phyloP scores from a whole-genome alignment of 30 jellyfish, hydroid and myxozoan genomes.

The Aurelia aurita region DNA sequence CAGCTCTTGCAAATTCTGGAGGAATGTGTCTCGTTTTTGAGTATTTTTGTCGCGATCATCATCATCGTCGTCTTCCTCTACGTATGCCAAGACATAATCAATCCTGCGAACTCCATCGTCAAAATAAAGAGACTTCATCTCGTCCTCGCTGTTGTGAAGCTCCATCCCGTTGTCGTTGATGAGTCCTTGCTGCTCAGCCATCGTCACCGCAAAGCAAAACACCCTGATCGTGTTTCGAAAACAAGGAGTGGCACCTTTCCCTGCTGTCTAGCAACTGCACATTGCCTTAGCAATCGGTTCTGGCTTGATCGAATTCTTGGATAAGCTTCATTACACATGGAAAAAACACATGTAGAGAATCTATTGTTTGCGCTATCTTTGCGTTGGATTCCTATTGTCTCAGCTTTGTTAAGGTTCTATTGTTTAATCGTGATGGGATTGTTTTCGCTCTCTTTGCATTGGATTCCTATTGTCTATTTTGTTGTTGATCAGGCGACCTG shows the following conservation, averaged over 20 bases:
- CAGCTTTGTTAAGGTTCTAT: too few relatives aligned
- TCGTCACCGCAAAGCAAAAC: not conserved
- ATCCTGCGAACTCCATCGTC: constrained; percentile 94
- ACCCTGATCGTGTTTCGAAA: not conserved
- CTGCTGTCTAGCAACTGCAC: constrained; percentile 30
- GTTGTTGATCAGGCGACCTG: too few relatives aligned
- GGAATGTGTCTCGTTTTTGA: constrained; percentile 59
- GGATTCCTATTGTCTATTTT: too few relatives aligned
- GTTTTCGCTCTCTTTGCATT: too few relatives aligned
- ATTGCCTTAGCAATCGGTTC: too few relatives aligned
- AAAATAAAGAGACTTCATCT: constrained; percentile 55
- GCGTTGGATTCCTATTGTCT: too few relatives aligned
- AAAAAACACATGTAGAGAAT: too few relatives aligned
- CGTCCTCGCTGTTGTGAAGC: constrained; percentile 59
- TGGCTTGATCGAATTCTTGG: too few relatives aligned
- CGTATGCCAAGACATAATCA: constrained; percentile 88
- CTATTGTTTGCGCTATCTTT: too few relatives aligned
- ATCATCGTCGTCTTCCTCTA: constrained; percentile 72
- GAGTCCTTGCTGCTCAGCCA: constrained; percentile 82
- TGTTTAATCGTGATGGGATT: too few relatives aligned
- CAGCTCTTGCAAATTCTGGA: constrained; percentile 60
- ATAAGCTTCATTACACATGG: too few relatives aligned
- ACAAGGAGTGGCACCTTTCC: constrained; percentile 52
- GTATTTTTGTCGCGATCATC: constrained; percentile 62
- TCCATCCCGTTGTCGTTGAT: constrained; percentile 82